Conservation (phyloP, 2,113 vertebrate species). For the Channa argus region DNA sequence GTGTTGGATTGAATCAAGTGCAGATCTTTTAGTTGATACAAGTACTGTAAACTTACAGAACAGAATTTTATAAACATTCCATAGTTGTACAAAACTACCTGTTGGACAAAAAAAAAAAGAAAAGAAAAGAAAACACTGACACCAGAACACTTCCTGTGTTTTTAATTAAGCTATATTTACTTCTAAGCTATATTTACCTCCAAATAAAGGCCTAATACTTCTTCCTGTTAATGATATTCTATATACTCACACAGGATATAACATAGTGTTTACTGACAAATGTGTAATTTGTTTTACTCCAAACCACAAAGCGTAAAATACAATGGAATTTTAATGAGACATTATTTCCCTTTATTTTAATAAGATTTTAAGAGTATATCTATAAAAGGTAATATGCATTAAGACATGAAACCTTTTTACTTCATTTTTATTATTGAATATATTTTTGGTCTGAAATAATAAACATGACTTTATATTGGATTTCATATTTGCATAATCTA, state of each 20-base stretch:
- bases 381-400: slow-evolving; percentile 11
- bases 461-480: background rate
- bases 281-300: too few species aligned
- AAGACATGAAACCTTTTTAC: slow-evolving; percentile 6
- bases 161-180: background rate
- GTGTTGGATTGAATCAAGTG: too few species aligned
- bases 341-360: slow-evolving; percentile 17
- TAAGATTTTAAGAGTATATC: slow-evolving; percentile 34
- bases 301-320: too few species aligned
- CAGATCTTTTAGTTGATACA: too few species aligned
- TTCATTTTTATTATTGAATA: slow-evolving; percentile 39
- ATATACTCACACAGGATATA: background rate
- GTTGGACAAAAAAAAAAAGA: too few species aligned
- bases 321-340: background rate
- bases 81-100: too few species aligned
- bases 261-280: too few species aligned
- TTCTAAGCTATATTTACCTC: background rate
- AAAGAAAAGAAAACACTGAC: background rate
- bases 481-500: background rate
- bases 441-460: slow-evolving; percentile 4
- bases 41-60: too few species aligned
- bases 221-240: background rate
- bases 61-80: too few species aligned
- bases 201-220: background rate
- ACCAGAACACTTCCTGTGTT: background rate